These are phyloP conservation scores for Leptinotarsa juncta DNA, from an alignment of 2,888 invertebrate genomes.

Conservation along the genomic window DNA sequence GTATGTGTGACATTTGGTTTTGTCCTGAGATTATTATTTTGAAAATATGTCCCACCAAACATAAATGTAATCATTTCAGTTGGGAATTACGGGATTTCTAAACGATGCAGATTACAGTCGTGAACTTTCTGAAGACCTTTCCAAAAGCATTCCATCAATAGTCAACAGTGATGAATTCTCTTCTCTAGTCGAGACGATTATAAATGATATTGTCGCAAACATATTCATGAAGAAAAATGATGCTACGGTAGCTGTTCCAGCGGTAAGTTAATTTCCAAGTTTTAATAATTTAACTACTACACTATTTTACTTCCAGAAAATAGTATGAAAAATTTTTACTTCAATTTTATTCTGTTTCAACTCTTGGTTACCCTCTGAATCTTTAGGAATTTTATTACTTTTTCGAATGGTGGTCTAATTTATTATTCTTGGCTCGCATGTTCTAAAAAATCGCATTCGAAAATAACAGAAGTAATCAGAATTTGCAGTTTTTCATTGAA, in stretches of 20 bases:
- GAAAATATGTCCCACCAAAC: background rate
- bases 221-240: background rate
- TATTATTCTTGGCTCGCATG: no score
- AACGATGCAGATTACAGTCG: conserved; percentile 6
- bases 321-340: no score
- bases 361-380: no score
- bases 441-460: no score
- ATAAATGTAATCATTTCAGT: conserved; percentile 3
- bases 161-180: background rate
- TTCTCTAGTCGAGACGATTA: background rate
- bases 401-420: no score
- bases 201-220: background rate
- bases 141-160: background rate
- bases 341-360: no score
- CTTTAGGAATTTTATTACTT: no score
- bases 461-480: no score
- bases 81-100: conserved; percentile 9
- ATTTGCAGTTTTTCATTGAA: no score
- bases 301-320: no score
- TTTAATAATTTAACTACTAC: background rate
- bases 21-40: no score
- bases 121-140: conserved; percentile 3
- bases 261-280: background rate
- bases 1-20: no score
- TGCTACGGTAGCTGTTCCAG: background rate